Conservation (phyloP, 1,140 invertebrate genomes). For the Colletes latitarsis region DNA sequence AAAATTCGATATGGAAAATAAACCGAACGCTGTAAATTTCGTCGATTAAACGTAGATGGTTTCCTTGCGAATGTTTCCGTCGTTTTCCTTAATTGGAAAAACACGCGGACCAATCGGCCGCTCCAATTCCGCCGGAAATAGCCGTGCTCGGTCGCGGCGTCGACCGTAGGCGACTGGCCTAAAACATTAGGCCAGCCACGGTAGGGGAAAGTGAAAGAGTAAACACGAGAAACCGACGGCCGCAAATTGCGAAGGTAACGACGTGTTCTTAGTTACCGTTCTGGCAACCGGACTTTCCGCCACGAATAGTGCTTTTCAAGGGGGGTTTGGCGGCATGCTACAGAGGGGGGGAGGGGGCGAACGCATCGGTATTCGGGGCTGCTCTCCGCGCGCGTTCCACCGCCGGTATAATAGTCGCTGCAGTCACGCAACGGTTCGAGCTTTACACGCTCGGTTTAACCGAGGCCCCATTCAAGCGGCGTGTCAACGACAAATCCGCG, state of each 20-base stretch:
- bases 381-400: neutral
- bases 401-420: neutral
- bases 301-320: constrained; percentile 43
- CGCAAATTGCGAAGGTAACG: constrained; percentile 36
- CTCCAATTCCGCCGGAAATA: constrained; percentile 44
- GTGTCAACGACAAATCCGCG: constrained; percentile 12
- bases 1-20: too few relatives aligned
- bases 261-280: constrained; percentile 53
- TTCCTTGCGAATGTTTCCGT: too few relatives aligned
- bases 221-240: constrained; percentile 19
- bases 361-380: constrained; percentile 26
- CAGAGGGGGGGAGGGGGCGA: neutral
- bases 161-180: neutral
- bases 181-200: constrained; percentile 5
- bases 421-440: constrained; percentile 29
- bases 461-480: constrained; percentile 3
- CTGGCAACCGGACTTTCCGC: constrained; percentile 44
- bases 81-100: neutral
- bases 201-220: constrained; percentile 37
- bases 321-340: too few relatives aligned
- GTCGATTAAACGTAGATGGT: too few relatives aligned
- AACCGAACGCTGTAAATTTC: too few relatives aligned
- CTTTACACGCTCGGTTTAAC: constrained; percentile 22
- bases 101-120: constrained; percentile 6
- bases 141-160: neutral